These are phyloP conservation scores for Gorsachius magnificus DNA, from an alignment of 2,797 vertebrate species.

Conservation along the genomic window DNA sequence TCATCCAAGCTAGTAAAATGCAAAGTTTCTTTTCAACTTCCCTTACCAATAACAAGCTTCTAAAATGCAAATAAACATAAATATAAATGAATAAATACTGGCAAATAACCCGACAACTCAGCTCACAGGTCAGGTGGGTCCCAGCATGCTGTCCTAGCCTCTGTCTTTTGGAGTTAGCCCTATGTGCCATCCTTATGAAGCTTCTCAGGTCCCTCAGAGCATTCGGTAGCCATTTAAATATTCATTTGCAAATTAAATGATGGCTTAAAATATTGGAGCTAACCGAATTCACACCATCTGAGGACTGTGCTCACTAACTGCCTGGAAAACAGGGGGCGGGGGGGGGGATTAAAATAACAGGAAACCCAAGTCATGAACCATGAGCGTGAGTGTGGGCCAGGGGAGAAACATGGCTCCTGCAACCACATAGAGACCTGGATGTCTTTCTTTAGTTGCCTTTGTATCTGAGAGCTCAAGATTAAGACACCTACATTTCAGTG, in stretches of 20 bases:
- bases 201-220: neutral
- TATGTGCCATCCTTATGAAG: neutral
- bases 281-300: conserved; percentile 1
- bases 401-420: neutral
- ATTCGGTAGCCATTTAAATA: conserved; percentile 6
- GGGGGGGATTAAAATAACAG: neutral
- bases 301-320: neutral
- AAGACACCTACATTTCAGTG: neutral
- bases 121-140: neutral
- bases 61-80: neutral
- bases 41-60: neutral
- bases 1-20: neutral
- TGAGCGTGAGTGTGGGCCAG: neutral
- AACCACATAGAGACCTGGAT: neutral
- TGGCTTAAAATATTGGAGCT: conserved; percentile 1
- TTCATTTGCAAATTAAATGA: conserved; percentile 32
- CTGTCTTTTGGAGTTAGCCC: neutral
- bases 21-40: neutral
- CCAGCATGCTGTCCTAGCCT: neutral
- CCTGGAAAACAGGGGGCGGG: neutral
- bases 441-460: neutral
- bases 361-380: neutral
- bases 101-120: neutral
- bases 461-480: neutral
- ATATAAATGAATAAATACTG: neutral